Percentiles rank a stretch among this genome's conserved stretches.
Conservation (phyloP, 2,113 vertebrate species). For the Tragelaphus scriptus region DNA sequence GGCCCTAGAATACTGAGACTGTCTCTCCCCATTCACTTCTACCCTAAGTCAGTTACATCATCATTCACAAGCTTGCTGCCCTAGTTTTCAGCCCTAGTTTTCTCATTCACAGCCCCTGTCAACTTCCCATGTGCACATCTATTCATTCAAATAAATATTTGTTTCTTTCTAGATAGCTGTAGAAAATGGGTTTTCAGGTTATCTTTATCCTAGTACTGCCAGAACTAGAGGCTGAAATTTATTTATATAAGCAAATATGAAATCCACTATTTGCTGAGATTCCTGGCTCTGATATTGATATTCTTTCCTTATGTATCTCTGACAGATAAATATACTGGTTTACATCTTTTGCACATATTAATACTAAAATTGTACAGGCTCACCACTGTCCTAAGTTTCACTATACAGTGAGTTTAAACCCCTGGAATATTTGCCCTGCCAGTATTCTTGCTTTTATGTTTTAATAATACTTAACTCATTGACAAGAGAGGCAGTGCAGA, state of each 20-base stretch:
- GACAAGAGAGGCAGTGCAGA: not conserved
- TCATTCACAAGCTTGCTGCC: not conserved
- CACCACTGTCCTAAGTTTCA: not conserved
- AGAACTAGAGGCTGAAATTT: conserved; percentile 57
- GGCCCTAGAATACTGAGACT: not conserved
- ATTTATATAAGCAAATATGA: conserved; percentile 68
- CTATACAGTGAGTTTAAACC: not conserved
- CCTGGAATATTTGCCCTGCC: not conserved
- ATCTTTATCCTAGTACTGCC: conserved; percentile 54
- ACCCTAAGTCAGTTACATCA: not conserved
- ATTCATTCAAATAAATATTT: conserved; percentile 68
- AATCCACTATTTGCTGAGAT: conserved; percentile 62
- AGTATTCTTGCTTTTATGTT: not conserved
- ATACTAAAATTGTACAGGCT: not conserved
- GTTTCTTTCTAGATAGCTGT: conserved; percentile 65
- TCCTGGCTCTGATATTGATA: conserved; percentile 43
- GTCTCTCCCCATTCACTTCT: not conserved
- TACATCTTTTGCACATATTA: conserved; percentile 26
- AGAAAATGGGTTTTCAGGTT: conserved; percentile 57
- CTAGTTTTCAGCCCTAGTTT: not conserved
- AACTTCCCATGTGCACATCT: conserved; percentile 54
- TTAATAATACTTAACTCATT: conserved; percentile 9
- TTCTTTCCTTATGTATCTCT: conserved; percentile 45
- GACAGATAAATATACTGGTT: conserved; percentile 37
- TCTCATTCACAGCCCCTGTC: conserved; percentile 48